These are phyloP conservation scores for Hippopotamyrus pictus DNA, from an alignment of 2,797 vertebrate genomes.

Conservation along the genomic window DNA sequence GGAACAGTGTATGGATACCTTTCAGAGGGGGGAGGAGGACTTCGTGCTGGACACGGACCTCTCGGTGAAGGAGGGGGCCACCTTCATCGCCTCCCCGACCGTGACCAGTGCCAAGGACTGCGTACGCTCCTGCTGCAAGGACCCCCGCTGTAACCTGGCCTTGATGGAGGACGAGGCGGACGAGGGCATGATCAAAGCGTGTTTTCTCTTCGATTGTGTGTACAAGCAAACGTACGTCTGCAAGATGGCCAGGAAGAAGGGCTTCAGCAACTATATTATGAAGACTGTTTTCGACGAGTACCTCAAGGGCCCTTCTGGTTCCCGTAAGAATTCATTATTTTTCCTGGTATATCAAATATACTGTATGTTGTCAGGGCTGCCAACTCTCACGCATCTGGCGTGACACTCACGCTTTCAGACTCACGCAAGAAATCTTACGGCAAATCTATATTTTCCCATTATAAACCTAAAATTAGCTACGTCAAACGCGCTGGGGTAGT, in stretches of 20 bases:
- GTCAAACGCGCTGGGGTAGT: background rate
- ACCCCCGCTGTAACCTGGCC: constrained; percentile 74
- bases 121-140: constrained; percentile 72
- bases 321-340: constrained; percentile 41
- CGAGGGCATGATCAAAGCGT: constrained; percentile 52
- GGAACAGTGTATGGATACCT: constrained; percentile 58
- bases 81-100: constrained; percentile 67
- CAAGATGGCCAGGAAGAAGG: constrained; percentile 70
- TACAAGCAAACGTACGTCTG: constrained; percentile 83
- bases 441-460: background rate
- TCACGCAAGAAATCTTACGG: background rate
- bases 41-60: constrained; percentile 79
- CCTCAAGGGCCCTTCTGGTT: background rate
- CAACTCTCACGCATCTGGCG: background rate
- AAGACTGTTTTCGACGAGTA: constrained; percentile 64
- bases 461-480: background rate
- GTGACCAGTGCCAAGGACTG: constrained; percentile 63
- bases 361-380: background rate
- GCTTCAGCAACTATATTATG: constrained; percentile 72
- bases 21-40: constrained; percentile 59
- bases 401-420: background rate
- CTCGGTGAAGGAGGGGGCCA: constrained; percentile 80
- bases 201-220: constrained; percentile 83
- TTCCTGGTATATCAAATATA: background rate
- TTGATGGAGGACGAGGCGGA: constrained; percentile 62